Evolutionary conservation across 2,797 vertebrate species (phyloP), one percentile per base, ranked within the genome.

Genomic region (Acanthiza pusilla): DNA sequence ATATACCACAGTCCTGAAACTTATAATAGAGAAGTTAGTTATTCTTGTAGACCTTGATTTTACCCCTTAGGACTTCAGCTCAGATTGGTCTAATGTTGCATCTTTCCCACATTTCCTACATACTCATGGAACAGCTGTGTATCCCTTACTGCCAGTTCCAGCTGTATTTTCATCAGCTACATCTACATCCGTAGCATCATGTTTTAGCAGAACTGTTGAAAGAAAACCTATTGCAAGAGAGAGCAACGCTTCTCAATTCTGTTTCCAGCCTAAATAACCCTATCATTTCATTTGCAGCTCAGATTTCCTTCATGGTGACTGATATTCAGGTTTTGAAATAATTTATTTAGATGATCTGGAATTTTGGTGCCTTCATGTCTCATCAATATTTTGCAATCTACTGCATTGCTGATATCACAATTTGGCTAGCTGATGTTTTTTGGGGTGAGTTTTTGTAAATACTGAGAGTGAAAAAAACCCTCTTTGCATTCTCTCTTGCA

Each of bases 401-500:
- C 63, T 81, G 6, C 51, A 45, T 25, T 91, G 53, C 9, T 77
- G 57, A 75, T 82, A 57, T 32, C 63, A 42, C 74, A 82, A 5
- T 82, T 87, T 91, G 54, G 86, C 5, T 1, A 89, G 54, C 34
- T 93, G 50, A 55, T 93, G 10, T 29, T 88, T 91, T 73, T 58
- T 7, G 43, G 73, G 22, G 29, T 88, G 55, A 95, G 40, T 42
- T 91, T 65, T 91, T 80, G 10, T 71, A 83, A 92, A 43, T 53
- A 50, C 3, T 48, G 58, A 89, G 75, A 90, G 74, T 91, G 78
- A 88, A 86, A 92, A 75, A 85, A 68, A 5, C 25, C 29, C 71
- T 94, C 70, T 93, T 54, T 94, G 51, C 95, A 68, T 94, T 97
- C 93, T 96, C 61, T 82, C 68, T 95, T 91, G 47, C 91, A 89